Evolutionary conservation across 2,113 vertebrate species (phyloP), one percentile per base, ranked within the genome.

Genomic region (Epinephelus cyanopodus): DNA sequence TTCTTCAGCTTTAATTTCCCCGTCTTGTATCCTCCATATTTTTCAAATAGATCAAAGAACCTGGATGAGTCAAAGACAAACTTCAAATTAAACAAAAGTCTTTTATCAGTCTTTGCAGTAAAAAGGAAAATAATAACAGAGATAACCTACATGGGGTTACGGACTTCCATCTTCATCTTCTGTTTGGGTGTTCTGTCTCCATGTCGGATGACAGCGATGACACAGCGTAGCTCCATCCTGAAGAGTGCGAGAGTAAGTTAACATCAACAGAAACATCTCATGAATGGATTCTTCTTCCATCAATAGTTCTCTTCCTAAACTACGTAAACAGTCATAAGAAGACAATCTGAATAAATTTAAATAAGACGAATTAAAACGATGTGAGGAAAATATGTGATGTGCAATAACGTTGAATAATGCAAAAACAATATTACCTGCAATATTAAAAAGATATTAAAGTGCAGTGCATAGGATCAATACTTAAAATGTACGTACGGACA

Each of bases 131-230:
- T 1, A 1, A 14, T 13, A 15, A 17, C 15, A 42, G 18, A n/a
- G 42, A 47, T 1, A 11, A 90, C 95, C 77, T 92, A 99, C 98
- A 97, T 95, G 13, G 97, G 92, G 83, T 99, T 98, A 19, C 97
- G 97, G 64, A 99, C 98, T 88, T 99, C 98, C 98, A 99, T 99
- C 93, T 99, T 99, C 98, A 99, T 99, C 92, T 99, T 99, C 93
- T 99, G 98, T 86, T 99, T 99, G 0, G 98, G 98, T 0, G 98
- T 99, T 74, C 98, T 94, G 89, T 99, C 98, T 72, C 98, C 98
- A 0, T 99, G 98, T 9, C 98, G 96, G 84, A 99, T 99, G 58
- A 99, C 95, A 1, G 98, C 98, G 37, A 99, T 99, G 76, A 99
- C 98, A 65, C 98, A 99, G 33, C 98, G 97, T 17, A 99, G 96